Evolutionary conservation across 1,140 invertebrate species (phyloP), one percentile per base, ranked within the genome.

Genomic region (Maniola jurtina): DNA sequence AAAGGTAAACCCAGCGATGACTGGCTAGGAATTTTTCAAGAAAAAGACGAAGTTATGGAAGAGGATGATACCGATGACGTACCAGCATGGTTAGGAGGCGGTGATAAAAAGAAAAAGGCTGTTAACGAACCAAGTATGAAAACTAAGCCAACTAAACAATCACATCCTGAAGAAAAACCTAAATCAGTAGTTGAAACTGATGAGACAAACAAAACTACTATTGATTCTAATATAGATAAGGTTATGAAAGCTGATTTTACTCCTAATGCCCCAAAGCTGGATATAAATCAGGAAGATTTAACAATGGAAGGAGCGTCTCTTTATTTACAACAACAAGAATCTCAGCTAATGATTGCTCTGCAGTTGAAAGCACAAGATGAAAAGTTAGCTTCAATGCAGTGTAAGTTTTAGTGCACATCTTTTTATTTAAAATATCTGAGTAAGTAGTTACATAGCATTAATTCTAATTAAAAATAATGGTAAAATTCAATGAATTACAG

Each of bases 301-400:
- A 81, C 86, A 13, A 69, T 83, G 63, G 80, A 91, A 70, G 83
- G 91, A n/a, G 84, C 89, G 35, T 76, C 89, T 6, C 64, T 91
- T 15, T 91, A 83, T 68, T 76, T 92, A 57, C 88, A 91, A 50
- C 89, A 92, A 70, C 89, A 92, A 58, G 89, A 92, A 63, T 86
- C 91, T 1, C 90, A 92, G 59, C 64, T 92, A 50, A 86, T 91
- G 88, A 80, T 92, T 35, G 91, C 91, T 11, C 59, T 92, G 57
- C 91, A 92, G 64, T 71, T 92, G 25, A 91, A 91, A 73, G 89
- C 89, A 1, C 91, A 92, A 62, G 91, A 92, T 72, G 91, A 92
- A 72, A 90, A 88, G 73, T 75, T 92, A 15, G 87, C 84, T 47
- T 81, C 86, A 5, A 82, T 92, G 77, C 88, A 89, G 60, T 71